Evolutionary conservation across 2,797 vertebrate species (phyloP).

Genomic region (Harpagifer antarcticus): DNA sequence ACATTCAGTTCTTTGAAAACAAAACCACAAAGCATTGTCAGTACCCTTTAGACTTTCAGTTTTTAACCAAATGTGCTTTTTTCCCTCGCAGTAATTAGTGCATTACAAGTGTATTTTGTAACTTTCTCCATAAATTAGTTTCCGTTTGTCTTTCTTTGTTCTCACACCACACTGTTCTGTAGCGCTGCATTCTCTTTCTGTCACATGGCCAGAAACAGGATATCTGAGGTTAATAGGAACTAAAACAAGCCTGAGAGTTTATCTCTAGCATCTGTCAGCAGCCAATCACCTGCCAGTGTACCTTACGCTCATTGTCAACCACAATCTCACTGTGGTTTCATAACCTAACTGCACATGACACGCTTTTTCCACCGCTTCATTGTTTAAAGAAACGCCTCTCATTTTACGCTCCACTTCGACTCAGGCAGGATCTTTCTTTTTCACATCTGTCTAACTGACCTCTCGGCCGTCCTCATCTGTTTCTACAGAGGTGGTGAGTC

Average conservation of each 20-base stretch:
- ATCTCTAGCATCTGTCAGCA: slow-evolving; percentile 80
- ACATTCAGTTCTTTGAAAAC: slow-evolving; percentile 62
- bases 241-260: slow-evolving; percentile 81
- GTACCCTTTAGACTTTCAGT: not conserved
- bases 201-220: slow-evolving; percentile 86
- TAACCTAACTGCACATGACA: slow-evolving; percentile 72
- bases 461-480: slow-evolving; percentile 18
- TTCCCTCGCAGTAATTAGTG: not conserved
- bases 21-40: slow-evolving; percentile 46
- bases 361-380: slow-evolving; percentile 52
- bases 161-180: slow-evolving; percentile 44
- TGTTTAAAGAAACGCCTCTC: slow-evolving; percentile 38
- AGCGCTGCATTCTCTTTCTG: slow-evolving; percentile 56
- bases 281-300: slow-evolving; percentile 88
- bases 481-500: slow-evolving; percentile 88
- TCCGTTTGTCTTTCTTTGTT: slow-evolving; percentile 6
- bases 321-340: slow-evolving; percentile 81
- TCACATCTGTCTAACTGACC: slow-evolving; percentile 28
- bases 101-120: slow-evolving; percentile 10
- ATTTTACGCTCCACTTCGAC: slow-evolving; percentile 15
- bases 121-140: not conserved
- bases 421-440: not conserved
- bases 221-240: slow-evolving; percentile 85
- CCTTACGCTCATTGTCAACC: slow-evolving; percentile 83
- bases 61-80: not conserved